phyloP scores from a whole-genome alignment of 2,797 vertebrate genomes.

The Acipenser ruthenus region DNA sequence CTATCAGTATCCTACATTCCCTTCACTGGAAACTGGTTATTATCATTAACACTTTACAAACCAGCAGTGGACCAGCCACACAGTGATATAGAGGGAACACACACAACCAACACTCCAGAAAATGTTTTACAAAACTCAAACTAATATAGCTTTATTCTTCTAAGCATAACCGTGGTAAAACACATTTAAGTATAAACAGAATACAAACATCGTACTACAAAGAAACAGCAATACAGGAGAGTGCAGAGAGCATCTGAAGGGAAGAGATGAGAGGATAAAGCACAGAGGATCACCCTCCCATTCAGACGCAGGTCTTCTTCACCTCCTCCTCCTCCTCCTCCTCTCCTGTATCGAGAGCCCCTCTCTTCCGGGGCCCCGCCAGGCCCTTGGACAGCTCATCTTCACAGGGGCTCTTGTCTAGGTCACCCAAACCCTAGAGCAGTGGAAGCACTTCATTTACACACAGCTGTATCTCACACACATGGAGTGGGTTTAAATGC shows the following conservation, averaged over 20 bases:
- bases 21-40: no score
- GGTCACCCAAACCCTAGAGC: constrained; percentile 6
- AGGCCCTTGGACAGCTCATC: constrained; percentile 6
- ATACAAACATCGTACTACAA: constrained; percentile 3
- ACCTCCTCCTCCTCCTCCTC: constrained; percentile 25
- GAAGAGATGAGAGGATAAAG: not conserved
- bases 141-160: no score
- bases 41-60: no score
- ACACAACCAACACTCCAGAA: no score
- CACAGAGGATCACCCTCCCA: not conserved
- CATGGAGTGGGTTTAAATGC: no score
- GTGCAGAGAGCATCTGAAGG: not conserved
- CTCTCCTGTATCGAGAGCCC: constrained; percentile 21
- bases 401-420: constrained; percentile 28
- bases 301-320: constrained; percentile 36
- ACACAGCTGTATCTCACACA: no score
- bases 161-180: not conserved
- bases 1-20: no score
- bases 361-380: constrained; percentile 41
- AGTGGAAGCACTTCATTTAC: not conserved
- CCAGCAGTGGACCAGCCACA: no score
- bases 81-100: no score
- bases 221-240: not conserved
- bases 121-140: no score
- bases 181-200: no score